Conservation (phyloP, 2,888 invertebrate genomes). For the Pyralis farinalis region DNA sequence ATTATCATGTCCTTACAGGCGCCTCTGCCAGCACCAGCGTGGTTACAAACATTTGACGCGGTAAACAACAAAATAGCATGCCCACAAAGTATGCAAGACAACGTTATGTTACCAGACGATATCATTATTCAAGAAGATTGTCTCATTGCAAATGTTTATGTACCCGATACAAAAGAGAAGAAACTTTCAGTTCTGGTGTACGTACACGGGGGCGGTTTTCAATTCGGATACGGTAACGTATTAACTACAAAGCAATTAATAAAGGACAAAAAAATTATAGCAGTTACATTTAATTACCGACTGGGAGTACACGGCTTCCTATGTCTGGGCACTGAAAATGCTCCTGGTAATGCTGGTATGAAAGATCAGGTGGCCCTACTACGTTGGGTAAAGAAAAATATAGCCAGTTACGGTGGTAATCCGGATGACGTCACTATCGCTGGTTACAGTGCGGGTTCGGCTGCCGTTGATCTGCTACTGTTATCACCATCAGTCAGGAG, state of each 20-base stretch:
- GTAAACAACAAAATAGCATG: conserved; percentile 30
- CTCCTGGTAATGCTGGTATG: conserved; percentile 50
- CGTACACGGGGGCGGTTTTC: conserved; percentile 39
- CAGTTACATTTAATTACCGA: conserved; percentile 40
- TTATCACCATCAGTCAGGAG: conserved; percentile 36
- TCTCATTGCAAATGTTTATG: conserved; percentile 53
- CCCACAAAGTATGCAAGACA: conserved; percentile 25
- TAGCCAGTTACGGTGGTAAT: conserved; percentile 45
- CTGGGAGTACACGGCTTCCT: conserved; percentile 39
- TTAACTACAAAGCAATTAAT: conserved; percentile 21
- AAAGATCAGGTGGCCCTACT: conserved; percentile 46
- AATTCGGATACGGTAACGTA: conserved; percentile 27
- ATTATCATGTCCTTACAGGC: too few species aligned
- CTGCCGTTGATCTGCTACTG: conserved; percentile 38
- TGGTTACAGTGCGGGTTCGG: conserved; percentile 42
- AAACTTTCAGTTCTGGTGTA: conserved; percentile 35
- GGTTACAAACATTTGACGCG: conserved; percentile 30
- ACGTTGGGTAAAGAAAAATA: conserved; percentile 46
- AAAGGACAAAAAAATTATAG: conserved; percentile 26
- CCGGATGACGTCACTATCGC: conserved; percentile 43
- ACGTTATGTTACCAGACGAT: background rate
- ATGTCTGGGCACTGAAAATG: conserved; percentile 37
- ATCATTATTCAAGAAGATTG: conserved; percentile 41
- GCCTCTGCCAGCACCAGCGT: conserved; percentile 33
- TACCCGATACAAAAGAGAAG: conserved; percentile 37